Percentiles rank a stretch among this genome's conserved stretches.
These are phyloP conservation scores for Neopelma chrysocephalum DNA, from an alignment of 2,797 vertebrate species.

Conservation along the genomic window DNA sequence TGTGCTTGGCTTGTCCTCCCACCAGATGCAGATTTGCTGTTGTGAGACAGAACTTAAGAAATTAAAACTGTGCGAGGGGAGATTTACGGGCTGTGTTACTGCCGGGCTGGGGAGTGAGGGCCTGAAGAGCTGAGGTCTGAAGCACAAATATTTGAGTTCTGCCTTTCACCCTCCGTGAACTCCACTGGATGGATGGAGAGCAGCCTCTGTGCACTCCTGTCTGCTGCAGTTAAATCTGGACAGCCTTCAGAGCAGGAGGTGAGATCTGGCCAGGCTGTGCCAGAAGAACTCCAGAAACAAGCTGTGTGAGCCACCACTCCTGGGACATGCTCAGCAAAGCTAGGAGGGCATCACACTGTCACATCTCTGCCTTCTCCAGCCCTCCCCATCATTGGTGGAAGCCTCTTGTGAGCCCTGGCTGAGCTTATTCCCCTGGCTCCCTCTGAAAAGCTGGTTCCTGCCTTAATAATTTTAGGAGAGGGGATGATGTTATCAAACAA, in stretches of 20 bases:
- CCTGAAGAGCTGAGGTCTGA: not conserved
- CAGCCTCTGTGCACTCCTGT: not conserved
- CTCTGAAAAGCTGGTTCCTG: not conserved
- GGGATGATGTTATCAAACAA: not conserved
- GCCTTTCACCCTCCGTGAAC: not conserved
- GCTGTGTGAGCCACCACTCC: not conserved
- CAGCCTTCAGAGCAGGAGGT: not conserved
- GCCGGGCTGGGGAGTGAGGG: not conserved
- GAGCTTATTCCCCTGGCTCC: not conserved
- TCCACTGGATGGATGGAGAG: not conserved
- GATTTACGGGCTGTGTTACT: constrained; percentile 2
- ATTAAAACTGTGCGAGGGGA: not conserved
- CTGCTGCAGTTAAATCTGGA: not conserved
- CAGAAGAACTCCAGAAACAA: not conserved
- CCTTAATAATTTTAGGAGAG: not conserved
- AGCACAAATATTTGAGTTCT: not conserved
- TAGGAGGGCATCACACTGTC: not conserved
- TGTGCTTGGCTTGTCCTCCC: constrained; percentile 19
- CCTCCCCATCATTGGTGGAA: not conserved
- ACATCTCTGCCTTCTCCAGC: not conserved
- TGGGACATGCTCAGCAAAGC: not conserved
- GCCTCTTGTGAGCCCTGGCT: not conserved
- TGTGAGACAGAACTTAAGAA: constrained; percentile 24
- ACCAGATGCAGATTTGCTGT: constrained; percentile 28
- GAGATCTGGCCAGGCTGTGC: not conserved